Evolutionary conservation across 2,113 vertebrate genomes (phyloP).

Genomic region (Gallinago undulata): DNA sequence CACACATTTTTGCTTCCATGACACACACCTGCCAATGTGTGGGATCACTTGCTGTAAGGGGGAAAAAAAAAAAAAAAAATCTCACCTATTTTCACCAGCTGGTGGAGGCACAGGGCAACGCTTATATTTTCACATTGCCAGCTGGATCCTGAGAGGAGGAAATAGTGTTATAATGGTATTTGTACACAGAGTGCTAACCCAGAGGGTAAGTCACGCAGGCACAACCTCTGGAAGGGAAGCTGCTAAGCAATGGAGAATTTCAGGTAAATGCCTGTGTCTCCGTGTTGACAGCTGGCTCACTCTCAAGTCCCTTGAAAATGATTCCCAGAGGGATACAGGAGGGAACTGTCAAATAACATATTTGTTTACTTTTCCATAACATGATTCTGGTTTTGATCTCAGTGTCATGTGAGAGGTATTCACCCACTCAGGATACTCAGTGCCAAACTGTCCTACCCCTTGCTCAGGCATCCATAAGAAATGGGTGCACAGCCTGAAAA

Average conservation of each 20-base stretch:
- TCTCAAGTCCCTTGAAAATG: not conserved
- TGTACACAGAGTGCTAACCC: not conserved
- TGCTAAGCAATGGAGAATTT: not conserved
- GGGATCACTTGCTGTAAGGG: not conserved
- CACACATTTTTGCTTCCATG: not conserved
- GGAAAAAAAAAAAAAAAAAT: not conserved
- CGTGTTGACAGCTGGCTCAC: not conserved
- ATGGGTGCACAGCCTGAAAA: not conserved
- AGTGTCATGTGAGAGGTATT: not conserved
- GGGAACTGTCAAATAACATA: not conserved
- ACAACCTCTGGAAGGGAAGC: not conserved
- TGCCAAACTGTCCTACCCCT: not conserved
- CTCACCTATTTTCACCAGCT: not conserved
- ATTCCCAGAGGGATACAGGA: not conserved
- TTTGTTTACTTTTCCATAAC: not conserved
- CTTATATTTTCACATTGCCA: not conserved
- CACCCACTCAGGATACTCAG: not conserved
- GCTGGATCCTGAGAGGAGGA: not conserved
- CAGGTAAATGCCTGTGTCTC: not conserved
- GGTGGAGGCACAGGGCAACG: not conserved
- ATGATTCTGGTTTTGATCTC: not conserved
- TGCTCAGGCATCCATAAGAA: not conserved
- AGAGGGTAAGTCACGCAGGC: not conserved
- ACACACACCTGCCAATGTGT: not conserved
- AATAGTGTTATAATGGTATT: not conserved